Evolutionary conservation across 2,888 invertebrate species (phyloP).

Genomic region (Hybos culiciformis): DNA sequence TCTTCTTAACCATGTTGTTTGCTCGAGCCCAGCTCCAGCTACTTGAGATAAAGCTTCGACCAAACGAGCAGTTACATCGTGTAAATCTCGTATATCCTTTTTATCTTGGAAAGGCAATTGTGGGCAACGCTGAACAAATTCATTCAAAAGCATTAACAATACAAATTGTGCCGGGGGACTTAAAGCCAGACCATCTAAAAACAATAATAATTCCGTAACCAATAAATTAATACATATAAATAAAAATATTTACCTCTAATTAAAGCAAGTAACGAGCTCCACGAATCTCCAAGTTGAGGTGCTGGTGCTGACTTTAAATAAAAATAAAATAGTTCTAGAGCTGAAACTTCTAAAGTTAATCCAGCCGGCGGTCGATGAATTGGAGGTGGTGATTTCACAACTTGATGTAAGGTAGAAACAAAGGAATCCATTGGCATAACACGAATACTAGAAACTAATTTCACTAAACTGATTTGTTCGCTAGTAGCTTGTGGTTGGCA

Average conservation of each 20-base stretch:
- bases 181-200: constrained; percentile 59
- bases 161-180: constrained; percentile 68
- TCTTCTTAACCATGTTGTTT: constrained; percentile 75
- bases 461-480: constrained; percentile 62
- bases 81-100: constrained; percentile 67
- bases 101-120: constrained; percentile 57
- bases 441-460: constrained; percentile 63
- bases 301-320: constrained; percentile 54
- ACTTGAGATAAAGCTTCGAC: constrained; percentile 71
- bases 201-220: too few species aligned
- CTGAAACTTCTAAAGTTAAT: constrained; percentile 60
- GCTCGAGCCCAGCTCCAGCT: constrained; percentile 80
- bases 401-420: constrained; percentile 67
- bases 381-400: constrained; percentile 61
- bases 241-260: too few species aligned
- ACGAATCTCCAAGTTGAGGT: constrained; percentile 60
- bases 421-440: constrained; percentile 74
- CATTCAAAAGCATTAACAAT: constrained; percentile 62
- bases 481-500: constrained; percentile 43
- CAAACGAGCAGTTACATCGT: constrained; percentile 58
- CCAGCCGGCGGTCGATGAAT: constrained; percentile 42
- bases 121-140: constrained; percentile 67
- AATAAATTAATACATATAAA: too few species aligned
- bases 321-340: constrained; percentile 69
- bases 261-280: constrained; percentile 60